Conservation (phyloP, 92 coral and sea anemone species). For the Heliopora coerulea region DNA sequence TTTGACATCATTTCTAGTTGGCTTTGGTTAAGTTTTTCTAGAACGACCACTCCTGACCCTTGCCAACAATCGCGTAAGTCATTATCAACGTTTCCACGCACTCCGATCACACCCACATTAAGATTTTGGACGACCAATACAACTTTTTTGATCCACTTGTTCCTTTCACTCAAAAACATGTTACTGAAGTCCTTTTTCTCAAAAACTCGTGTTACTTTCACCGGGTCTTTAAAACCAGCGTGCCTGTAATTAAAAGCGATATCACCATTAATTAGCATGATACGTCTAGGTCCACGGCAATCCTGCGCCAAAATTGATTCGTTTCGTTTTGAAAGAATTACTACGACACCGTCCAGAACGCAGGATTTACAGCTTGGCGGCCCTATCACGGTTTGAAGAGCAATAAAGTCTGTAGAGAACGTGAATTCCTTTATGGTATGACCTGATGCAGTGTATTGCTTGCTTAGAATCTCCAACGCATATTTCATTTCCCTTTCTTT, state of each 20-base stretch:
- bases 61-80: constrained; percentile 60
- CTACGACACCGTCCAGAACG: constrained; percentile 64
- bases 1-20: constrained; percentile 67
- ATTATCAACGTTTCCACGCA: constrained; percentile 68
- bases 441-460: constrained; percentile 45
- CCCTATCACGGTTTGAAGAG: constrained; percentile 70
- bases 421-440: constrained; percentile 38
- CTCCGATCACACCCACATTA: constrained; percentile 59
- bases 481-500: constrained; percentile 71
- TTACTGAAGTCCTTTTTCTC: constrained; percentile 25
- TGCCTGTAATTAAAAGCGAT: constrained; percentile 69
- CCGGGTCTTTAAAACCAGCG: constrained; percentile 63
- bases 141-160: constrained; percentile 60
- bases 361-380: constrained; percentile 62
- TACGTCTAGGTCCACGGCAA: constrained; percentile 6
- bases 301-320: not conserved
- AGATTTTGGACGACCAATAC: constrained; percentile 33
- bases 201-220: constrained; percentile 49
- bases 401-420: constrained; percentile 52
- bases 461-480: constrained; percentile 63
- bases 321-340: constrained; percentile 44
- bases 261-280: constrained; percentile 78
- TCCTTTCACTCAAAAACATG: constrained; percentile 17
- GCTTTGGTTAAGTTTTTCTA: constrained; percentile 51
- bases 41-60: constrained; percentile 51